phyloP scores from a whole-genome alignment of 2,113 vertebrate species.

The Poeciliopsis prolifica region DNA sequence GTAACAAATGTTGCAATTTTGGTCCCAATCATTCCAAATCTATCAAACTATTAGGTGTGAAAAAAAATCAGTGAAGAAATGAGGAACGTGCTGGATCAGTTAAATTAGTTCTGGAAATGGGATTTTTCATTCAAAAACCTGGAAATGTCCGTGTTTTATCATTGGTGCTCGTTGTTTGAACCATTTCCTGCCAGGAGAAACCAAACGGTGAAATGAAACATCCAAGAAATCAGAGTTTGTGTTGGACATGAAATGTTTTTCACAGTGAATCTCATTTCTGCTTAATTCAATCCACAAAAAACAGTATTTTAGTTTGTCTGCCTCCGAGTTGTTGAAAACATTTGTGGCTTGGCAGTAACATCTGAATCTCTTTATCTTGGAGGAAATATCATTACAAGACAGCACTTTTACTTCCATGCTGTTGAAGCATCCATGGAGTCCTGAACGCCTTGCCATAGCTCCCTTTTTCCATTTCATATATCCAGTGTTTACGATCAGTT shows the following conservation, averaged over 20 bases:
- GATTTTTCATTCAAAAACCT: neutral
- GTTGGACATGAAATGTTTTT: neutral
- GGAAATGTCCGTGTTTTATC: neutral
- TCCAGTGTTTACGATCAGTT: conserved; percentile 64
- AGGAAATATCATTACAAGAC: neutral
- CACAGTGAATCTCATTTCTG: neutral
- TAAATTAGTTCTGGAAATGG: neutral
- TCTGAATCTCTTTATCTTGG: neutral
- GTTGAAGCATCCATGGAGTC: conserved; percentile 3
- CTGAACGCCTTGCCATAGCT: neutral
- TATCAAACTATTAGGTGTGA: neutral
- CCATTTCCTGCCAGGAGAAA: neutral
- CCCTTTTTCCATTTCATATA: conserved; percentile 12
- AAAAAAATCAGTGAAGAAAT: neutral
- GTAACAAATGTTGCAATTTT: too few relatives aligned
- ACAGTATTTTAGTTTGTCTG: neutral
- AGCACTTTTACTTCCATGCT: neutral
- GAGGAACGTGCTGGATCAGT: neutral
- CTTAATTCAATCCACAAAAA: neutral
- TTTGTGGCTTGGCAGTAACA: neutral
- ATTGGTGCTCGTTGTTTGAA: neutral
- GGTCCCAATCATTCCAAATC: too few relatives aligned
- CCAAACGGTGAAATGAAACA: neutral
- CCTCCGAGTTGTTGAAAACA: neutral
- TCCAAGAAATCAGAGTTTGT: neutral